Base-by-base conservation (phyloP, 2,888 invertebrate genomes). In the Elmis aenea region DNA sequence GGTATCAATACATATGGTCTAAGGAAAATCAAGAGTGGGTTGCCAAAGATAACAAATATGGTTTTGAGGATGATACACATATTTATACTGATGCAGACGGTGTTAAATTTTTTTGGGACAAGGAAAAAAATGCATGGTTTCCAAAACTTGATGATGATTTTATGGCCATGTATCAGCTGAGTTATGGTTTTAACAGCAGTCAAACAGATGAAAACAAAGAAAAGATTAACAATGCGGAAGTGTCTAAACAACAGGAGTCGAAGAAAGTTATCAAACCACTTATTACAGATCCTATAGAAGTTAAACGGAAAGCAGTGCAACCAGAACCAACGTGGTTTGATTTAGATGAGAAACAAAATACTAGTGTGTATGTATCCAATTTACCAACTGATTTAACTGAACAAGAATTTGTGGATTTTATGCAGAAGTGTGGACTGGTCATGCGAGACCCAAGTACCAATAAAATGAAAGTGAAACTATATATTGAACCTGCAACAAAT, bases 141-240 rank as follows among this genome's bases (percentile, higher is more conserved):
- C 96, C 96, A 1, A 92, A 91, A 76, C 80, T 97, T 43, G 92
- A 95, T 71, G 94, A 94, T 57, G 92, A 97, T 55, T 97, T 97
- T 60, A 78, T 97, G 72, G 97, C 96, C 1, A 77, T 77, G 36
- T 99, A 99, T 71, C 95, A 97, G 70, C 85, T 96, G 81, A 91
- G 77, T 58, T 97, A 97, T 69, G 91, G 91, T 3, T 89, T 90
- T 64, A 73, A 79, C 26, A 82, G 86, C 54, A 79, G 80, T 50
- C 72, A 69, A 32, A 73, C 69, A 31, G 27, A 79, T 48, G 71
- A 66, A 25, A 33, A 61, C 9, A 59, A 58, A 26, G n/a, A n/a
- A n/a, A n/a, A n/a, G n/a, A n/a, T n/a, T n/a, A n/a, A n/a, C n/a
- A n/a, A n/a, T n/a, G n/a, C n/a, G n/a, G 28, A 35, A 18, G 24